A percentile compares a stretch with the other conserved stretches of the same genome.
phyloP scores from a whole-genome alignment of 2,797 vertebrate species.

The Typhlichthys subterraneus region DNA sequence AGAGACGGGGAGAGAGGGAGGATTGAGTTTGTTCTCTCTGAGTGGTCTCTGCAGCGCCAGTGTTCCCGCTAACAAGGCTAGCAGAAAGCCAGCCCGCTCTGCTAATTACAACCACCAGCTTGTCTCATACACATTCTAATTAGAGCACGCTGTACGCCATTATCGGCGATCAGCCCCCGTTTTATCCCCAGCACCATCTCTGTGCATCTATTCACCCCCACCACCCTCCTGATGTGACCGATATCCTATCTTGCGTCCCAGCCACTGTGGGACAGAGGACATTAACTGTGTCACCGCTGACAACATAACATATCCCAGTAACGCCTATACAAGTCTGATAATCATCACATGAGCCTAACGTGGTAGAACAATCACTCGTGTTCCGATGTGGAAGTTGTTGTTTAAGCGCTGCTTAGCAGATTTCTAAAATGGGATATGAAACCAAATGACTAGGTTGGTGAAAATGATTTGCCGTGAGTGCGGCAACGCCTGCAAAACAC shows the following conservation, averaged over 20 bases:
- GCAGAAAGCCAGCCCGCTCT: constrained; percentile 91
- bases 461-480: not conserved
- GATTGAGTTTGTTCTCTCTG: too few relatives aligned
- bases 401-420: too few relatives aligned
- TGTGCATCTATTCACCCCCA: constrained; percentile 74
- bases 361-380: not conserved
- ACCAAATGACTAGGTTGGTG: too few relatives aligned
- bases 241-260: too few relatives aligned
- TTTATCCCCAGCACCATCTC: constrained; percentile 88
- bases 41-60: too few relatives aligned
- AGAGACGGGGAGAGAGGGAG: constrained; percentile 14
- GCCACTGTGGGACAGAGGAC: too few relatives aligned
- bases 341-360: too few relatives aligned
- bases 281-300: too few relatives aligned
- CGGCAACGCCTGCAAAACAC: not conserved
- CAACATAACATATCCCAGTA: too few relatives aligned
- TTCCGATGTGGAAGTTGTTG: too few relatives aligned
- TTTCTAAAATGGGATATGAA: too few relatives aligned
- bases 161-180: constrained; percentile 93
- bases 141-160: constrained; percentile 96
- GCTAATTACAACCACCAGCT: constrained; percentile 98
- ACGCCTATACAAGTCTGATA: too few relatives aligned
- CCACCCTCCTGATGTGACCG: constrained; percentile 8
- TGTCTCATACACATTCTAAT: constrained; percentile 99
- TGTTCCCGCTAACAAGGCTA: constrained; percentile 95